A percentile compares a stretch with the other conserved stretches of the same genome.
These are phyloP conservation scores for Polypterus senegalus DNA, from an alignment of 2,113 vertebrate species.

Conservation along the genomic window DNA sequence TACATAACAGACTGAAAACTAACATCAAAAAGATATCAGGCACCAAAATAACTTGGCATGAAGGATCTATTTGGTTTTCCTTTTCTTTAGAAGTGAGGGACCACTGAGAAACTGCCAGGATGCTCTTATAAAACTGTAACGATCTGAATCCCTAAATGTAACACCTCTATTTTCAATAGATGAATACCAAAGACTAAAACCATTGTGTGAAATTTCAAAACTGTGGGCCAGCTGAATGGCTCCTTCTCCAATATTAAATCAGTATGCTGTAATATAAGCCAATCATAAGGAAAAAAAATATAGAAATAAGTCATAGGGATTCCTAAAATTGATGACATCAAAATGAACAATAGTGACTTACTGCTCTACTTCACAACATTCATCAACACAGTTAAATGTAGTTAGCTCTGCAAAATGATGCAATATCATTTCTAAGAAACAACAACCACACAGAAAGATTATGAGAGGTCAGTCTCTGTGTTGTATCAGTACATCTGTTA, in stretches of 20 bases:
- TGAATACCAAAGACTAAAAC: slow-evolving; percentile 13
- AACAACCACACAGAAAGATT: slow-evolving; percentile 23
- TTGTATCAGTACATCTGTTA: too few relatives aligned
- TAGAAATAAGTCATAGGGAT: slow-evolving; percentile 37
- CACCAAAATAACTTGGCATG: too few relatives aligned
- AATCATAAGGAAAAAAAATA: slow-evolving; percentile 46
- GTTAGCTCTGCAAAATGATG: slow-evolving; percentile 34
- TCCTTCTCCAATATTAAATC: slow-evolving; percentile 28
- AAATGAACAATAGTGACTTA: slow-evolving; percentile 31
- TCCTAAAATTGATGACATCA: slow-evolving; percentile 48
- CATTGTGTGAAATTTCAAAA: slow-evolving; percentile 42
- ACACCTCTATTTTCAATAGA: too few relatives aligned
- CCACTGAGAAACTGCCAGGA: too few relatives aligned
- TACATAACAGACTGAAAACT: too few relatives aligned
- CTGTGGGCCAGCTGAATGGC: slow-evolving; percentile 23
- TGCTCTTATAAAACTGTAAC: too few relatives aligned
- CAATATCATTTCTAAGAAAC: slow-evolving; percentile 33
- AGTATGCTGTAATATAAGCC: slow-evolving; percentile 44
- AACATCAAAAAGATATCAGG: too few relatives aligned
- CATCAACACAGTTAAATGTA: slow-evolving; percentile 34
- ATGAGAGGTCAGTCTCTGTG: too few relatives aligned
- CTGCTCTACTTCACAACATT: slow-evolving; percentile 44
- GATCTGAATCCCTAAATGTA: too few relatives aligned
- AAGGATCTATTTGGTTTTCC: too few relatives aligned
- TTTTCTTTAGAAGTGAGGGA: too few relatives aligned